Conservation (phyloP, 2,888 invertebrate species). For the Cryptophagus acutangulus region DNA sequence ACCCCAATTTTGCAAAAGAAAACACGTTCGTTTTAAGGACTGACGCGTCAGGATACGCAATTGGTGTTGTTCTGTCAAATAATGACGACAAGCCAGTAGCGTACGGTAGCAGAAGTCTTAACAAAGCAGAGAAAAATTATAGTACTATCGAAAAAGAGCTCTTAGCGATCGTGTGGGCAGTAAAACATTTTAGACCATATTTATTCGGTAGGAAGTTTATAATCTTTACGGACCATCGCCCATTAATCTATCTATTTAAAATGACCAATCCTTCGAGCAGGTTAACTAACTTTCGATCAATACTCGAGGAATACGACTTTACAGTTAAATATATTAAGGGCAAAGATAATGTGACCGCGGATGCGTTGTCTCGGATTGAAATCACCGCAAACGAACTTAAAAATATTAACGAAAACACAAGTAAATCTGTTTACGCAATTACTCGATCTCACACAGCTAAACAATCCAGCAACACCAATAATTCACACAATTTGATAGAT, state of each 20-base stretch:
- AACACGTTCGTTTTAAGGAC: slow-evolving; percentile 2
- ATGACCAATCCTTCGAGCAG: slow-evolving; percentile 4
- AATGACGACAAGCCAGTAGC: not conserved
- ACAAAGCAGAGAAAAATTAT: slow-evolving; percentile 5
- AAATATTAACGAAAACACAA: not conserved
- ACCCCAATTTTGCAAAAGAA: slow-evolving; percentile 16
- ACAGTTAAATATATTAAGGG: slow-evolving; percentile 5
- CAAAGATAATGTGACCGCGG: slow-evolving; percentile 12
- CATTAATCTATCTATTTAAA: slow-evolving; percentile 3
- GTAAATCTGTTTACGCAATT: not conserved
- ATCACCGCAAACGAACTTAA: not conserved
- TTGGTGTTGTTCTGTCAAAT: slow-evolving; percentile 2
- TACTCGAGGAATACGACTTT: slow-evolving; percentile 14
- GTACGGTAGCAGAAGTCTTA: slow-evolving; percentile 1
- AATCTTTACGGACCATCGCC: slow-evolving; percentile 10
- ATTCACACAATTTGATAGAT: not conserved
- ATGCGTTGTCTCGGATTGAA: slow-evolving; percentile 11
- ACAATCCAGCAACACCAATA: not conserved
- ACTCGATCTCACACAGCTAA: not conserved
- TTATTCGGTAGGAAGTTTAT: slow-evolving; percentile 11
- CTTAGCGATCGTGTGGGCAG: slow-evolving; percentile 10
- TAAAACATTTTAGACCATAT: slow-evolving; percentile 12
- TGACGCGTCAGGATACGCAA: not conserved
- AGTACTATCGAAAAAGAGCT: slow-evolving; percentile 9
- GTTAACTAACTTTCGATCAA: slow-evolving; percentile 3